Conservation (phyloP, 35 echinoderm and acorn worm species). For the Stichopus chloronotus region DNA sequence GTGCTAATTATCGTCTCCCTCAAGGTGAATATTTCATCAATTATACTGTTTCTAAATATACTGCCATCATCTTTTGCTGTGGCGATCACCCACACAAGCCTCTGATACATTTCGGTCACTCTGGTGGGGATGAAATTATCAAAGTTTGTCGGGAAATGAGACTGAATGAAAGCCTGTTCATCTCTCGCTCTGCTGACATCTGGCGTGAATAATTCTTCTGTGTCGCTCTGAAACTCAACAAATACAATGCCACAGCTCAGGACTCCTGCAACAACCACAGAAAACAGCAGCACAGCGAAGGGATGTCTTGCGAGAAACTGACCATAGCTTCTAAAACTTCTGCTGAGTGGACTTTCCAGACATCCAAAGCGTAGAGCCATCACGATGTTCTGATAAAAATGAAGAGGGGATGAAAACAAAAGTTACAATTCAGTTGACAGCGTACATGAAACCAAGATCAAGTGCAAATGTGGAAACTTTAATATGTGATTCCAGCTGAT, state of each 20-base stretch:
- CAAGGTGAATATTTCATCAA: constrained; percentile 72
- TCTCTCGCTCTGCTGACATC: constrained; percentile 71
- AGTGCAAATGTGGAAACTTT: too few species aligned
- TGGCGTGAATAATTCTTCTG: constrained; percentile 75
- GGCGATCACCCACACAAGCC: constrained; percentile 58
- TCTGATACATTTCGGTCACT: constrained; percentile 52
- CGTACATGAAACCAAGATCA: too few species aligned
- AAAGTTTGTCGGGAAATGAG: constrained; percentile 65
- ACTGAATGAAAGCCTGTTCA: constrained; percentile 47
- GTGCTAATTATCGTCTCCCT: constrained; percentile 25
- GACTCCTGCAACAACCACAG: constrained; percentile 58
- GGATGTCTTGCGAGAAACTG: constrained; percentile 47
- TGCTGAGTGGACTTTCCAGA: constrained; percentile 25
- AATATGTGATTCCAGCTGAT: too few species aligned
- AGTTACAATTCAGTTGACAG: too few species aligned
- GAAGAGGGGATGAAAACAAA: not conserved
- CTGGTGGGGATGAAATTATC: constrained; percentile 60
- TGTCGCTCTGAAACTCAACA: constrained; percentile 67
- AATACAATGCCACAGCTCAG: constrained; percentile 64
- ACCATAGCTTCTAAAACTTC: constrained; percentile 4
- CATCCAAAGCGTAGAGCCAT: not conserved
- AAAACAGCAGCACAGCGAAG: not conserved
- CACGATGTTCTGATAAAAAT: not conserved
- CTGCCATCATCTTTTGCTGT: constrained; percentile 57
- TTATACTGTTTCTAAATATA: constrained; percentile 66